A percentile compares a stretch with the other conserved stretches of the same genome.
Conservation (phyloP, 2,113 vertebrate species). For the Heterotilapia buettikoferi region DNA sequence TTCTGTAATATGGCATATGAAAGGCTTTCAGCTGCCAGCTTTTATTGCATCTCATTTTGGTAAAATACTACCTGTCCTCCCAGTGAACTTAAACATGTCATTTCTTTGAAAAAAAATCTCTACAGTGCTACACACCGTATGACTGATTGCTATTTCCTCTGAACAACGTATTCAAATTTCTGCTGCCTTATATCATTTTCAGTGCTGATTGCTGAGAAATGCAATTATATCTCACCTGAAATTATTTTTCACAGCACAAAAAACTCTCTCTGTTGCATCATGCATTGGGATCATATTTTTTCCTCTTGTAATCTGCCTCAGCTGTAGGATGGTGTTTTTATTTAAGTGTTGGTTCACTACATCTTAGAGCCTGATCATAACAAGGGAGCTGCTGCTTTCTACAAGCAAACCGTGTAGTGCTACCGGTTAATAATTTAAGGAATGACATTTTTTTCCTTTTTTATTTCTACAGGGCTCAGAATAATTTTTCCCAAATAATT, state of each 20-base stretch:
- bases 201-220: slow-evolving; percentile 6
- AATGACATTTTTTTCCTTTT: background rate
- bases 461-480: background rate
- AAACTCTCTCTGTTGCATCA: background rate
- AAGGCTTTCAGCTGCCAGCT: slow-evolving; percentile 47
- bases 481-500: slow-evolving; percentile 14
- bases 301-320: background rate
- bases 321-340: background rate
- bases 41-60: slow-evolving; percentile 59
- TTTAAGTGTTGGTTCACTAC: slow-evolving; percentile 22
- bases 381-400: background rate
- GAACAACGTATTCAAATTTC: slow-evolving; percentile 36
- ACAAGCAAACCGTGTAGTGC: slow-evolving; percentile 7
- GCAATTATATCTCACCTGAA: slow-evolving; percentile 9
- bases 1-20: slow-evolving; percentile 33
- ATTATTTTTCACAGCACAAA: background rate
- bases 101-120: slow-evolving; percentile 36
- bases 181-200: slow-evolving; percentile 4
- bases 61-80: slow-evolving; percentile 65
- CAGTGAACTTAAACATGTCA: slow-evolving; percentile 59
- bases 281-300: background rate
- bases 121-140: background rate
- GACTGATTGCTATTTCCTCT: slow-evolving; percentile 24
- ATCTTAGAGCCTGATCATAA: slow-evolving; percentile 40
- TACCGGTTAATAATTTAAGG: slow-evolving; percentile 30